A percentile compares a stretch with the other conserved stretches of the same genome.
phyloP scores from a whole-genome alignment of 1,140 invertebrate species.

The Arctopsyche grandis region DNA sequence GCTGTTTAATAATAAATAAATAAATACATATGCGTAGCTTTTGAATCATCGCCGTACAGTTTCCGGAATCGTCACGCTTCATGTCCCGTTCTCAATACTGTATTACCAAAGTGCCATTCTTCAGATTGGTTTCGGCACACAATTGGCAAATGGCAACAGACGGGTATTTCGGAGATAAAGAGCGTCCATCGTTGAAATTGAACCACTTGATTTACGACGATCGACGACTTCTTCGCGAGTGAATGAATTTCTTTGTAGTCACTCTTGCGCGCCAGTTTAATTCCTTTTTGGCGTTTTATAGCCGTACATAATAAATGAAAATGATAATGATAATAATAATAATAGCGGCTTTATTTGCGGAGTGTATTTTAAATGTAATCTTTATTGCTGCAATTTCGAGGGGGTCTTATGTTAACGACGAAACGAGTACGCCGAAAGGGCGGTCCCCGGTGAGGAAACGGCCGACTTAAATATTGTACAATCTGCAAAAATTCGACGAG shows the following conservation, averaged over 20 bases:
- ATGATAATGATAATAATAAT: background rate
- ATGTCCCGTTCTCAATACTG: no score
- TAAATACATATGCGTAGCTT: no score
- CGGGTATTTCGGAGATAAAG: no score
- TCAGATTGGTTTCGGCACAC: background rate
- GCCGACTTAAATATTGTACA: background rate
- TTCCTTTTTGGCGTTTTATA: background rate
- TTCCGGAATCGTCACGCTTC: no score
- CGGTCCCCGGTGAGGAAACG: background rate
- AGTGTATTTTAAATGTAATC: constrained; percentile 31
- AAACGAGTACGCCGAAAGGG: constrained; percentile 14
- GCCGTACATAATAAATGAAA: no score
- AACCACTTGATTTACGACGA: constrained; percentile 9
- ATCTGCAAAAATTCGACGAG: background rate
- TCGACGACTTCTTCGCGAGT: background rate
- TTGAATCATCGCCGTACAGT: no score
- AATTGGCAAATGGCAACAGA: background rate
- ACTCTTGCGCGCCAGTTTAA: background rate
- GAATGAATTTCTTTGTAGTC: constrained; percentile 17
- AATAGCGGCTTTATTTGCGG: constrained; percentile 12
- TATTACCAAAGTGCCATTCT: background rate
- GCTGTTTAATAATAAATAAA: no score
- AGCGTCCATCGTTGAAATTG: background rate
- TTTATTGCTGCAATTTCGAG: constrained; percentile 32
- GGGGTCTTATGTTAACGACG: constrained; percentile 30